phyloP scores from a whole-genome alignment of 2,888 invertebrate genomes.

The Parnassius glacialis region DNA sequence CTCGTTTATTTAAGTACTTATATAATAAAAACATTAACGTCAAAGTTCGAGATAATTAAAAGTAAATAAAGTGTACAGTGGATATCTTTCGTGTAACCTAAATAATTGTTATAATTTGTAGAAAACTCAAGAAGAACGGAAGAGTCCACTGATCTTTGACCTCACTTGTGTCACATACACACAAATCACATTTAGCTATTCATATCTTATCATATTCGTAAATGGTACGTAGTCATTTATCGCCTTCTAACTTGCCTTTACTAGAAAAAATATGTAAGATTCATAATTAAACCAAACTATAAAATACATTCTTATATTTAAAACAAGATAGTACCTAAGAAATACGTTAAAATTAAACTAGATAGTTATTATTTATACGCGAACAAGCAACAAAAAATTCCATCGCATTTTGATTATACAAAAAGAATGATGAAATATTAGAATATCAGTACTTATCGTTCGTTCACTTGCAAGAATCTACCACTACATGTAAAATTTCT shows the following conservation, averaged over 20 bases:
- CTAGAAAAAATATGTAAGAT: background rate
- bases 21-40: background rate
- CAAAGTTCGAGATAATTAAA: conserved; percentile 7
- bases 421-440: too few species aligned
- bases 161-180: conserved; percentile 1
- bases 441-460: conserved; percentile 1
- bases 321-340: too few species aligned
- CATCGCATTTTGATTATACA: too few species aligned
- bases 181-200: background rate
- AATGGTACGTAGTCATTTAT: background rate
- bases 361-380: too few species aligned
- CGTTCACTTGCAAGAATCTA: background rate
- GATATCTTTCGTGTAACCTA: conserved; percentile 20
- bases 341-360: too few species aligned
- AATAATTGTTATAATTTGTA: conserved; percentile 21
- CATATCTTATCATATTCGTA: conserved; percentile 7
- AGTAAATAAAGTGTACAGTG: conserved; percentile 21
- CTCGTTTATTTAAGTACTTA: too few species aligned
- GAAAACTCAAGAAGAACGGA: conserved; percentile 17
- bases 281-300: too few species aligned
- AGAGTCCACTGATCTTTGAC: conserved; percentile 23
- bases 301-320: too few species aligned
- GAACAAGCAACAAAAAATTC: too few species aligned
- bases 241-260: background rate
- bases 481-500: background rate